phyloP scores from a whole-genome alignment of 2,888 invertebrate genomes.

The Sminthurides aquaticus region DNA sequence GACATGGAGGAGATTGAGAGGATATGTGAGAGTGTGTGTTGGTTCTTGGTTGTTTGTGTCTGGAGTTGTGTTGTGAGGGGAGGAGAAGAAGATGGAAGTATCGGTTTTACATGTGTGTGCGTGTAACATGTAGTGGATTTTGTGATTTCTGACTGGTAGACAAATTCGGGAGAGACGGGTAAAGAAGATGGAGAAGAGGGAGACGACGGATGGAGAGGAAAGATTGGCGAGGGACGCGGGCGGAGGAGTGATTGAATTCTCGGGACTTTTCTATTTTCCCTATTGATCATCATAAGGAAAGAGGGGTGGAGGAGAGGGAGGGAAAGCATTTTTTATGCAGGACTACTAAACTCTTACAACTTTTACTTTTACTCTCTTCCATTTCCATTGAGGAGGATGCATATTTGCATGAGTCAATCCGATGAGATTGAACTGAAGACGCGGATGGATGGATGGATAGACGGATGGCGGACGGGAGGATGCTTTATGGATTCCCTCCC shows the following conservation, averaged over 20 bases:
- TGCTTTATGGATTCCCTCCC: not conserved
- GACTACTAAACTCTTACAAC: not conserved
- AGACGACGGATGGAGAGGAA: not conserved
- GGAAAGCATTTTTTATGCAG: not conserved
- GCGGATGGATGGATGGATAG: not conserved
- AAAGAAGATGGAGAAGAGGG: no score
- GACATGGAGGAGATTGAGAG: not conserved
- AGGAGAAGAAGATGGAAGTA: not conserved
- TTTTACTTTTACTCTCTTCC: not conserved
- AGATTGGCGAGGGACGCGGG: not conserved
- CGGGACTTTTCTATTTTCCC: not conserved
- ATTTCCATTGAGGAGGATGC: not conserved
- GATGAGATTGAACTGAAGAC: not conserved
- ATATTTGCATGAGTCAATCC: not conserved
- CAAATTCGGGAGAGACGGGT: not conserved
- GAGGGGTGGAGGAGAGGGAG: not conserved
- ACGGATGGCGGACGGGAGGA: not conserved
- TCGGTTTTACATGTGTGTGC: not conserved
- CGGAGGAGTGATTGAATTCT: not conserved
- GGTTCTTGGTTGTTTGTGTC: no score
- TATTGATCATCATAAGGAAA: not conserved
- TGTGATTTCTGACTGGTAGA: not conserved
- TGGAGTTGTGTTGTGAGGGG: not conserved
- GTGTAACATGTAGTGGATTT: not conserved
- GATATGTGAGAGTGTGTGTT: not conserved